Conservation (phyloP, 2,888 invertebrate genomes). For the Caenorhabditis sp. region DNA sequence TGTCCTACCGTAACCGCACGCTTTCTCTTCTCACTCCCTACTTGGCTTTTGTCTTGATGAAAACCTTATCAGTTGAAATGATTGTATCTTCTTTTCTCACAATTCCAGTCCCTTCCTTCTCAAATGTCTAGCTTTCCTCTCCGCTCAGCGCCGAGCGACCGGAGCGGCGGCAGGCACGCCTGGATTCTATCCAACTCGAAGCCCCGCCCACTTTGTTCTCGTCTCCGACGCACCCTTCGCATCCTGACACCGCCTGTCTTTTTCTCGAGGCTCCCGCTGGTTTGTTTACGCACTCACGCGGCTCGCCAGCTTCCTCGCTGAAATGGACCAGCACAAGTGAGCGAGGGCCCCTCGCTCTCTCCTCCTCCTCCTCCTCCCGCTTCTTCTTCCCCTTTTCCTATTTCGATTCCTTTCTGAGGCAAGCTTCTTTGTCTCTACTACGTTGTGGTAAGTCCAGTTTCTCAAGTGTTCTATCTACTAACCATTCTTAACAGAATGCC, state of each 20-base stretch:
- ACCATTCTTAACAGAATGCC: too few species aligned
- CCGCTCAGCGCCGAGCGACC: not conserved
- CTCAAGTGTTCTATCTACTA: too few species aligned
- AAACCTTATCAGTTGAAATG: not conserved
- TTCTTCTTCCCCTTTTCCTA: not conserved
- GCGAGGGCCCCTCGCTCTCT: not conserved
- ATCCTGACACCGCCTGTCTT: conserved; percentile 11
- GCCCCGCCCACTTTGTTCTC: conserved; percentile 23
- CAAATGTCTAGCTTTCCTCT: not conserved
- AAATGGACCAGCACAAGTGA: conserved; percentile 31
- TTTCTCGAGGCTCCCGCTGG: not conserved
- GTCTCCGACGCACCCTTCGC: conserved; percentile 40
- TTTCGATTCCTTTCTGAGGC: not conserved
- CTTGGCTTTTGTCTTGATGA: too few species aligned
- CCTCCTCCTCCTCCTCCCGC: not conserved
- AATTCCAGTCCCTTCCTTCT: not conserved
- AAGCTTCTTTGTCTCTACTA: conserved; percentile 4
- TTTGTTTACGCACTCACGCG: conserved; percentile 45
- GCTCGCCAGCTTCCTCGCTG: not conserved
- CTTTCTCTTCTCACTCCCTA: too few species aligned
- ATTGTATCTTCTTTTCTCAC: not conserved
- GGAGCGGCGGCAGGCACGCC: not conserved
- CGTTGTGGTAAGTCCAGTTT: not conserved
- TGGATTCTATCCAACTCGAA: not conserved
- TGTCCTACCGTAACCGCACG: too few species aligned